Conservation (phyloP, 2,888 invertebrate genomes). For the Epistrophella euchroma region DNA sequence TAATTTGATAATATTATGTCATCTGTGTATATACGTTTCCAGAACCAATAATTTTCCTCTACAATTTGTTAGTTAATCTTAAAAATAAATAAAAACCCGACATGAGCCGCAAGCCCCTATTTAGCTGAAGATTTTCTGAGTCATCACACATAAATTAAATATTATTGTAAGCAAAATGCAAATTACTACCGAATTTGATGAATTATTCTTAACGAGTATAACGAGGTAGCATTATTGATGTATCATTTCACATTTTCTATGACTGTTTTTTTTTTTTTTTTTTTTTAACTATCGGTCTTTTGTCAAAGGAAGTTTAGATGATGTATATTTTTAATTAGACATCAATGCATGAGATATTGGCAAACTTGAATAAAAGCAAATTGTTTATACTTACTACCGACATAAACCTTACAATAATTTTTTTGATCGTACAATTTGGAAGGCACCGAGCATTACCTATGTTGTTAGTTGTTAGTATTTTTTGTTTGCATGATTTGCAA, state of each 20-base stretch:
- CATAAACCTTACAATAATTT: not conserved
- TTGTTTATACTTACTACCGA: not conserved
- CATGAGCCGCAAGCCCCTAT: not conserved
- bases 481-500: slow-evolving; percentile 21
- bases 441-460: no score
- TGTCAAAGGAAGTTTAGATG: not conserved
- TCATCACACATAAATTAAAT: not conserved
- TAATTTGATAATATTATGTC: slow-evolving; percentile 4
- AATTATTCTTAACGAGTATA: slow-evolving; percentile 9
- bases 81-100: not conserved
- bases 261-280: not conserved
- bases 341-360: not conserved
- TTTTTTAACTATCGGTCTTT: not conserved
- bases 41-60: not conserved
- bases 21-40: not conserved
- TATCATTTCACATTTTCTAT: not conserved
- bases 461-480: not conserved
- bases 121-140: not conserved
- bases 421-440: not conserved
- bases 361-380: not conserved
- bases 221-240: not conserved
- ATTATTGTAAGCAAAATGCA: not conserved
- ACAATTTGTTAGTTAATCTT: not conserved
- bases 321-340: not conserved
- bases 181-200: not conserved